Evolutionary conservation across 2,888 invertebrate genomes (phyloP).

Genomic region (Caenorhabditis doughertyi): DNA sequence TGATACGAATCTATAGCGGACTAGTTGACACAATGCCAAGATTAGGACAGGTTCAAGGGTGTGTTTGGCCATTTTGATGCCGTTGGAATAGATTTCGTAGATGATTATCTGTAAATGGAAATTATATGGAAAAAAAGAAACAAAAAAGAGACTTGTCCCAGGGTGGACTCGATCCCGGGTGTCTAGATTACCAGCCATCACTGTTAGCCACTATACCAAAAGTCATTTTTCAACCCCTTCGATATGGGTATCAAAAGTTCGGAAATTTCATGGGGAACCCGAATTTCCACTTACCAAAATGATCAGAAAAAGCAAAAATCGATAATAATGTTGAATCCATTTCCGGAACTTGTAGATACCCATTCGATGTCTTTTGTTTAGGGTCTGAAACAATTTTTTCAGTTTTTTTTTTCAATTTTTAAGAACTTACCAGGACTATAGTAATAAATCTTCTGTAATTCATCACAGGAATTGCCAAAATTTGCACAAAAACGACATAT

Average conservation of each 20-base stretch:
- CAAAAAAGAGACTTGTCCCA: no score
- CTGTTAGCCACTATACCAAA: neutral
- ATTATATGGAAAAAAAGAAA: neutral
- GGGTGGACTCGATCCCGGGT: neutral
- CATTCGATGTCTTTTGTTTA: neutral
- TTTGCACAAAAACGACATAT: slow-evolving; percentile 1
- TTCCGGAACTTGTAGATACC: neutral
- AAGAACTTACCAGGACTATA: neutral
- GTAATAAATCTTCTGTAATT: neutral
- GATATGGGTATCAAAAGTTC: slow-evolving; percentile 9
- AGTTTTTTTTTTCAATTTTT: neutral
- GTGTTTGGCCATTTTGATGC: no score
- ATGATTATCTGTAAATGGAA: neutral
- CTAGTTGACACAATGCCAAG: no score
- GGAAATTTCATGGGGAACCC: neutral
- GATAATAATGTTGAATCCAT: neutral
- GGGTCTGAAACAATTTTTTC: neutral
- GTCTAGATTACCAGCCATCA: neutral
- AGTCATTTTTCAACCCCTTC: neutral
- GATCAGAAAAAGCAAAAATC: neutral
- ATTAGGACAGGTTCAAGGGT: no score
- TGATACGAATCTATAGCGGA: no score
- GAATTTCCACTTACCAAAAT: neutral
- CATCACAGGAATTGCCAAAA: neutral
- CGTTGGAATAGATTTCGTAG: no score